Percentiles rank a stretch among this genome's conserved stretches.
Evolutionary conservation across 2,888 invertebrate species (phyloP).

Genomic region (Pemphredon lugubris): DNA sequence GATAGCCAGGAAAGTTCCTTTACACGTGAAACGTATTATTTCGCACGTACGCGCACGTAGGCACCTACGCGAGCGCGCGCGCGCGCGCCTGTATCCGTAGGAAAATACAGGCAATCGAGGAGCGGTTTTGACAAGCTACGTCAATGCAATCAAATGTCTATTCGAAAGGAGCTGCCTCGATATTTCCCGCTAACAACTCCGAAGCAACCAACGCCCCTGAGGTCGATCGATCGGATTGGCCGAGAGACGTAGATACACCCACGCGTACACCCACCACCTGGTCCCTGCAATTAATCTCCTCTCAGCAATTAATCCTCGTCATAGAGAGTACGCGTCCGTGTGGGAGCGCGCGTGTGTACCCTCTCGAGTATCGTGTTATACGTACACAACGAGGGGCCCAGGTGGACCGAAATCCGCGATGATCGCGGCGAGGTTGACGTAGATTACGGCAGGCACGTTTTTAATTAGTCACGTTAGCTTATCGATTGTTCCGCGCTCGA

Average conservation of each 20-base stretch:
- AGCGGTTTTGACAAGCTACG: background rate
- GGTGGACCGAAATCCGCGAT: conserved; percentile 18
- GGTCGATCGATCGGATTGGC: conserved; percentile 60
- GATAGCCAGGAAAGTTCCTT: too few species aligned
- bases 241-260: conserved; percentile 54
- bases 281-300: conserved; percentile 65
- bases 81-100: too few species aligned
- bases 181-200: conserved; percentile 42
- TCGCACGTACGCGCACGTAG: too few species aligned
- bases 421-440: conserved; percentile 32
- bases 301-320: conserved; percentile 65
- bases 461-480: conserved; percentile 22
- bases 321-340: conserved; percentile 22
- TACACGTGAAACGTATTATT: too few species aligned
- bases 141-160: conserved; percentile 15
- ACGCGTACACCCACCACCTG: conserved; percentile 57
- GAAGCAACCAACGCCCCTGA: conserved; percentile 55
- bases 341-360: conserved; percentile 11
- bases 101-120: background rate
- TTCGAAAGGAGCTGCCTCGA: conserved; percentile 13
- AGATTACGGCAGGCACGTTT: conserved; percentile 20
- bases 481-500: background rate
- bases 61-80: too few species aligned
- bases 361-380: conserved; percentile 47
- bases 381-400: conserved; percentile 22